These are phyloP conservation scores for Thymelicus sylvestris DNA, from an alignment of 2,888 invertebrate species.

Conservation along the genomic window DNA sequence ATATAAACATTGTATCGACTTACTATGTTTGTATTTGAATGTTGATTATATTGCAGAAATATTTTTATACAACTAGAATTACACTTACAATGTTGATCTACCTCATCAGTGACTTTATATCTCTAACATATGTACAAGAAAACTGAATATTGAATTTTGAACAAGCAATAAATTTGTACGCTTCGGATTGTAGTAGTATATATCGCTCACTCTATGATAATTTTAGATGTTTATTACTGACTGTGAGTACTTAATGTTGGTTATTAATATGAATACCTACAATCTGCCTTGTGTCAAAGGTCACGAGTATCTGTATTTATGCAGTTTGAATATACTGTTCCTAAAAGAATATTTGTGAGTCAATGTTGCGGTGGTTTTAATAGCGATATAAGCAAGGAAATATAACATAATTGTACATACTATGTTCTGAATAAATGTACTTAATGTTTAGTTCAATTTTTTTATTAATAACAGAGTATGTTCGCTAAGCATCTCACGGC, in stretches of 20 bases:
- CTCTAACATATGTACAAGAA: conserved; percentile 12
- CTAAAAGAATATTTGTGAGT: background rate
- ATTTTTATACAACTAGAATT: conserved; percentile 81
- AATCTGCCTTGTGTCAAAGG: conserved; percentile 10
- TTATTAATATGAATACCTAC: conserved; percentile 33
- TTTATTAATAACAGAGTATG: background rate
- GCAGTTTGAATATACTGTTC: background rate
- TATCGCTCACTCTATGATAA: conserved; percentile 26
- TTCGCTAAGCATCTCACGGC: background rate
- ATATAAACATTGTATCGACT: conserved; percentile 74
- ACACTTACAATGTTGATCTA: conserved; percentile 76
- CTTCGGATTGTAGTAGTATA: conserved; percentile 26
- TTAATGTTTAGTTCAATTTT: background rate
- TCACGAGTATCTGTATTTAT: conserved; percentile 10
- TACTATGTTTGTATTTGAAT: conserved; percentile 82
- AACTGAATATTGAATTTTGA: conserved; percentile 27
- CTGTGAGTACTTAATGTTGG: conserved; percentile 23
- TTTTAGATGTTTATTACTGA: conserved; percentile 29
- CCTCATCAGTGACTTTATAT: conserved; percentile 70
- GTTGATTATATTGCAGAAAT: conserved; percentile 83
- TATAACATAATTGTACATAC: background rate
- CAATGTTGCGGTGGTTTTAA: background rate
- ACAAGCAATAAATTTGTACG: conserved; percentile 41
- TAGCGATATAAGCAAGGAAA: background rate
- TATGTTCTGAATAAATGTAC: background rate